Evolutionary conservation across 2,888 invertebrate species (phyloP), one percentile per base, ranked within the genome.

Genomic region (Cantharis flavilabris): DNA sequence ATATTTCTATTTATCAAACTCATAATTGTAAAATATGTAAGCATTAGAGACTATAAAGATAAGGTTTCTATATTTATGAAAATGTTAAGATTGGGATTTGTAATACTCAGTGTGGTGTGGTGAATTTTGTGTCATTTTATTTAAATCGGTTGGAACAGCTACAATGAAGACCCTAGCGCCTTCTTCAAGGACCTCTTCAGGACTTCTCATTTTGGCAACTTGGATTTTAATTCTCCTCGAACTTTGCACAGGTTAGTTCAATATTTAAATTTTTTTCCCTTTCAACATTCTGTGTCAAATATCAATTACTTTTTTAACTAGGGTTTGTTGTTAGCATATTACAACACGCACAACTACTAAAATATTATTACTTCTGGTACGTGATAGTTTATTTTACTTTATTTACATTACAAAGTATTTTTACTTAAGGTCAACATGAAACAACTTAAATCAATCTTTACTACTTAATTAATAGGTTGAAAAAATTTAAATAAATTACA

Each of bases 161-260:
- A 79, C 80, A 81, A 85, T 85, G 84, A 85, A 84, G 78, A 83
- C 83, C 76, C 78, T 83, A 71, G 82, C 83, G 72, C 76, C 84
- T 71, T 81, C 83, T 71, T 80, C 83, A 76, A 85, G 82, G 80
- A 83, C 81, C 81, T 84, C 84, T 80, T 84, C 85, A 81, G 84
- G 85, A 69, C 78, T 84, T 75, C 81, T 86, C 78, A 81, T 84
- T 30, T 79, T 84, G 79, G 84, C 86, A 75, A 84, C 84, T 74
- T 86, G 86, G 85, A 82, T 86, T 76, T 81, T 86, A 77, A 83
- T 86, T 80, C 81, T 86, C 75, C 81, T 86, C 82, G 85, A 86
- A 78, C 83, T 86, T 80, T 85, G 85, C 82, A 84, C 86, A 85
- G 86, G 86, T 86, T 79, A 79, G 82, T 76, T 65, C 72, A 70